Evolutionary conservation across 2,797 vertebrate genomes (phyloP), one percentile per base, ranked within the genome.

Genomic region (Sciurus vulgaris): DNA sequence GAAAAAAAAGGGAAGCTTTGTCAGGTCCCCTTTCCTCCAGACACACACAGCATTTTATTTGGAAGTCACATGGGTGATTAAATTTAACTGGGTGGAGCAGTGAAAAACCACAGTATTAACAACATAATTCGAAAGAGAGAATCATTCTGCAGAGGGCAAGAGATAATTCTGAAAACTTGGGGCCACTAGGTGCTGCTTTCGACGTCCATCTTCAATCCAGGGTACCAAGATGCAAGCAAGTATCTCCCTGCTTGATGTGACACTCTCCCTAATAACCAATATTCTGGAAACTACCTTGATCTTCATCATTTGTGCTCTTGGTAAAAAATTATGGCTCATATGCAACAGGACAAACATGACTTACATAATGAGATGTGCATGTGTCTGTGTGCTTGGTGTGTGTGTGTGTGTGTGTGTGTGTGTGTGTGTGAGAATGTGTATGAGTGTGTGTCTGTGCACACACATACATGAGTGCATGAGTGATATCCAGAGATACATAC

Each of bases 101-200:
- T 95, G 84, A 94, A 97, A 97, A 97, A 89, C 95, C 96, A 97
- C 95, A 94, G 74, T 78, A 97, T 95, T 97, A 97, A 94, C 91
- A 95, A 92, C 86, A 97, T 91, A 92, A 97, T 97, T 97, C 93
- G 87, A 70, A 91, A 70, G 83, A 91, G 35, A 93, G 74, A 85
- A 79, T 89, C 38, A 78, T 78, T 28, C 91, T 95, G 88, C 94
- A 79, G 89, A 96, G 63, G 51, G 15, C 67, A 91, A 74, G 69
- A 86, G 83, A 96, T 56, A 88, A 95, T 89, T 94, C 78, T 90
- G 76, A 96, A 93, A 70, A 84, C 84, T 87, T 24, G 61, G 61
- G 82, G 63, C 76, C 44, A 15, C 73, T n/a, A 30, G 88, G 87
- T 35, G 41, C 83, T 30, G 61, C 83, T 89, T 79, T 96, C 65